These are phyloP conservation scores for Athalia circularis DNA, from an alignment of 2,888 invertebrate genomes.

Conservation along the genomic window DNA sequence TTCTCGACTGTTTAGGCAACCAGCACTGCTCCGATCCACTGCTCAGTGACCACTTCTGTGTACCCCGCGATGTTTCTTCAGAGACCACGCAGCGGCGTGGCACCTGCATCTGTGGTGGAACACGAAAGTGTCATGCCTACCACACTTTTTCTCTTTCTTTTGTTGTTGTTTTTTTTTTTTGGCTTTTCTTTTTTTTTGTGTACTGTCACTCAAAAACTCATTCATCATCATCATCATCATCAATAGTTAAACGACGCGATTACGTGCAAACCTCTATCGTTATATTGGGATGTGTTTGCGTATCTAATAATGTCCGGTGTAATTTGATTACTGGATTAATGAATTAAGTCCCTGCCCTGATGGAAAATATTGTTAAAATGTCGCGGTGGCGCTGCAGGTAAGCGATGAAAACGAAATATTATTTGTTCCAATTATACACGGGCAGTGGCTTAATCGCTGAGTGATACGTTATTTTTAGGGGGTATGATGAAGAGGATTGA, in stretches of 20 bases:
- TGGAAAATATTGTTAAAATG: constrained; percentile 4
- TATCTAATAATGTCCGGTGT: no score
- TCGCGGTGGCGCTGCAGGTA: neutral
- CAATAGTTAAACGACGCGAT: neutral
- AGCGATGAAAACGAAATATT: no score
- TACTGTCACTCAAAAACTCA: neutral
- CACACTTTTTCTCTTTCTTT: neutral
- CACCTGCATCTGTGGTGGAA: constrained; percentile 63
- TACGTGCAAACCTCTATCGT: no score
- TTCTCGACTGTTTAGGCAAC: constrained; percentile 44
- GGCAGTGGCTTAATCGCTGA: constrained; percentile 31
- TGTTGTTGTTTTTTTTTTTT: constrained; percentile 16
- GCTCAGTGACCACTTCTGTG: constrained; percentile 42
- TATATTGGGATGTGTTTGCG: no score
- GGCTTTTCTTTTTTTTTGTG: neutral
- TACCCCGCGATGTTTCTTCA: constrained; percentile 55
- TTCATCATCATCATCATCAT: neutral
- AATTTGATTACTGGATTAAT: neutral
- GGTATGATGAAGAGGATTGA: neutral
- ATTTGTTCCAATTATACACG: neutral
- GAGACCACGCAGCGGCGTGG: constrained; percentile 55
- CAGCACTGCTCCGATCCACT: constrained; percentile 46
- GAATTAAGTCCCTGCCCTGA: neutral
- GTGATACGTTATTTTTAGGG: neutral
- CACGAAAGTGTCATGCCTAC: constrained; percentile 57